Evolutionary conservation across 2,797 vertebrate species (phyloP), one percentile per base, ranked within the genome.

Genomic region (Pelodytes ibericus): DNA sequence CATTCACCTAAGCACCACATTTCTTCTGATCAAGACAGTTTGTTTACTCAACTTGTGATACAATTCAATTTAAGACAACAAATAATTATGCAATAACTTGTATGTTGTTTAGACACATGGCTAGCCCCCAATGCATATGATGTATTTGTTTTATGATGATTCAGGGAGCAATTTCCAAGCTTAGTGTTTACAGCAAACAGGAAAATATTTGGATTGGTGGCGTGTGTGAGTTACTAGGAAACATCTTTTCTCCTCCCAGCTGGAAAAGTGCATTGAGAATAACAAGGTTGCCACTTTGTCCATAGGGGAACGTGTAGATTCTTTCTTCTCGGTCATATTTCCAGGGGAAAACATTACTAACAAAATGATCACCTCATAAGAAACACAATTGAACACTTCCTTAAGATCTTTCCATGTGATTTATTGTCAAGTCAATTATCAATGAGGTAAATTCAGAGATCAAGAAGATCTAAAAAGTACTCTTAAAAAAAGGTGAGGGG

Each of bases 251-350:
- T 77, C 65, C 83, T 79, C 71, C 57, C 73, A 88, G 74, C 25
- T 80, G 83, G 79, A 87, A 89, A 87, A 81, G 80, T 85, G 47
- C 82, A 85, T 30, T 79, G 79, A 85, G 77, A 81, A 81, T 84
- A 86, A 86, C 51, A 72, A 51, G 65, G 80, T 83, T 84, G 80
- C 75, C 33, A 71, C 75, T 81, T 86, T 83, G 80, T 77, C 82
- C 81, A 74, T 84, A 84, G 75, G 82, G 75, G 69, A 72, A 4
- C 31, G 53, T 31, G 70, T n/a, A 27, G 36, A 60, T 4, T 53
- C 24, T 53, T 53, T 53, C 10, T 53, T 22, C 2, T 53, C 22
- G 2, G 3, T 1, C 3, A 13, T 2, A 83, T 75, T 72, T 84
- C 83, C 81, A 30, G 82, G 81, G 83, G 88, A 90, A 88, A 82